Conservation (phyloP, 2,113 vertebrate species). For the Telmatochromis sp. region DNA sequence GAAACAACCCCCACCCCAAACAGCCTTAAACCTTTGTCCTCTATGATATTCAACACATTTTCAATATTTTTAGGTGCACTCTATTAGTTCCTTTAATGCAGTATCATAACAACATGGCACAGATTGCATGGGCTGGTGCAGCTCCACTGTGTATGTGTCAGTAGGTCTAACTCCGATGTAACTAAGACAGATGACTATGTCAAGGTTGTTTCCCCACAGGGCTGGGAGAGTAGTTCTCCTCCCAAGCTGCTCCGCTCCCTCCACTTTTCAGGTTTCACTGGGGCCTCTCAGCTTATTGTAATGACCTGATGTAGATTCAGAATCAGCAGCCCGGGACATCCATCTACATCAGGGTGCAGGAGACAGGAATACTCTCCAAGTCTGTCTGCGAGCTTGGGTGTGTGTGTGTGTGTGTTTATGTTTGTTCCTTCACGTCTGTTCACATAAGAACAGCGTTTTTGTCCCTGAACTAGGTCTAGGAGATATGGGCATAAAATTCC, state of each 20-base stretch:
- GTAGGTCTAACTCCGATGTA: constrained; percentile 54
- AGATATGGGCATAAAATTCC: background rate
- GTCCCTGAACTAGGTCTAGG: background rate
- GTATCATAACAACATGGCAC: constrained; percentile 57
- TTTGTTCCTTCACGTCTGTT: background rate
- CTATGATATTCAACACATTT: constrained; percentile 21
- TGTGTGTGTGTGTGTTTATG: constrained; percentile 37
- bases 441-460: background rate
- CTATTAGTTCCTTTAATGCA: constrained; percentile 66
- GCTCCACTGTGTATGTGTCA: constrained; percentile 50
- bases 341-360: constrained; percentile 61
- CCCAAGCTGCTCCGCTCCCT: constrained; percentile 22
- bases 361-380: constrained; percentile 47
- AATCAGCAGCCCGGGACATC: constrained; percentile 54
- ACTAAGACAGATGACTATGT: constrained; percentile 73
- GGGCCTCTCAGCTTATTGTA: constrained; percentile 54
- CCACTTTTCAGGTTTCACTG: background rate
- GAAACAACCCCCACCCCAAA: background rate
- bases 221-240: constrained; percentile 23
- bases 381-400: constrained; percentile 10
- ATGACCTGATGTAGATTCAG: constrained; percentile 71
- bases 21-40: background rate
- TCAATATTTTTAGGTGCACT: constrained; percentile 56
- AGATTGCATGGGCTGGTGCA: constrained; percentile 20
- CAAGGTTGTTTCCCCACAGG: constrained; percentile 42